phyloP scores from a whole-genome alignment of 2,113 vertebrate species.

The Oxygymnocypris stewartii region DNA sequence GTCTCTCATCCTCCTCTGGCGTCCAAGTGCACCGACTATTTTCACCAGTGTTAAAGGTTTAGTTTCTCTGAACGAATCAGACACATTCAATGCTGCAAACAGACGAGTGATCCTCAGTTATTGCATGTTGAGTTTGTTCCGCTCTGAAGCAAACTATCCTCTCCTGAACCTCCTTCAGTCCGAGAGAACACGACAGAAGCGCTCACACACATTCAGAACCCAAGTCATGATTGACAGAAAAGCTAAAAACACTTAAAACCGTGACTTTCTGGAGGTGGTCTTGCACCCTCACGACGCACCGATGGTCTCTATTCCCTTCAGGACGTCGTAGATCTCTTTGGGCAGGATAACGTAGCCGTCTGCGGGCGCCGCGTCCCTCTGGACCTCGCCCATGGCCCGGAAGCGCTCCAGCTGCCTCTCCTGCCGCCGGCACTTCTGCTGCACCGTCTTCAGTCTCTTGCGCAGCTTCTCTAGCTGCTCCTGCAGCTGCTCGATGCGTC shows the following conservation, averaged over 20 bases:
- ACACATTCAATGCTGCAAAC: too few species aligned
- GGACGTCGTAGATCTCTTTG: conserved; percentile 54
- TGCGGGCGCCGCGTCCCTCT: conserved; percentile 43
- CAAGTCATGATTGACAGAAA: not conserved
- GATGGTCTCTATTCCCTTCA: conserved; percentile 54
- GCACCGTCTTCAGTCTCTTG: conserved; percentile 89
- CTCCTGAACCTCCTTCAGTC: not conserved
- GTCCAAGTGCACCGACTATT: too few species aligned
- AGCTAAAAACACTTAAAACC: not conserved
- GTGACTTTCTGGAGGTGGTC: not conserved
- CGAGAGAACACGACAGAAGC: not conserved
- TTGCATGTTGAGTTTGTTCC: not conserved
- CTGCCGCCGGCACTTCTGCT: conserved; percentile 91
- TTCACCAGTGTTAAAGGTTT: not conserved
- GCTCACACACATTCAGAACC: not conserved
- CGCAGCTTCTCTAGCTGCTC: conserved; percentile 87
- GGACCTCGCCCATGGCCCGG: conserved; percentile 56
- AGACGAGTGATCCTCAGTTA: not conserved
- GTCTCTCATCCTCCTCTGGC: not conserved
- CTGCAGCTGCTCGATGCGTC: conserved; percentile 89
- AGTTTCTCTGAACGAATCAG: not conserved
- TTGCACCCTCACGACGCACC: conserved; percentile 40
- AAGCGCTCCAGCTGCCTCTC: conserved; percentile 89
- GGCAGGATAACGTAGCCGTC: conserved; percentile 59
- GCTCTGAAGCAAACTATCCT: not conserved